Conservation (phyloP, 2,797 vertebrate genomes). For the Sus cebifrons region DNA sequence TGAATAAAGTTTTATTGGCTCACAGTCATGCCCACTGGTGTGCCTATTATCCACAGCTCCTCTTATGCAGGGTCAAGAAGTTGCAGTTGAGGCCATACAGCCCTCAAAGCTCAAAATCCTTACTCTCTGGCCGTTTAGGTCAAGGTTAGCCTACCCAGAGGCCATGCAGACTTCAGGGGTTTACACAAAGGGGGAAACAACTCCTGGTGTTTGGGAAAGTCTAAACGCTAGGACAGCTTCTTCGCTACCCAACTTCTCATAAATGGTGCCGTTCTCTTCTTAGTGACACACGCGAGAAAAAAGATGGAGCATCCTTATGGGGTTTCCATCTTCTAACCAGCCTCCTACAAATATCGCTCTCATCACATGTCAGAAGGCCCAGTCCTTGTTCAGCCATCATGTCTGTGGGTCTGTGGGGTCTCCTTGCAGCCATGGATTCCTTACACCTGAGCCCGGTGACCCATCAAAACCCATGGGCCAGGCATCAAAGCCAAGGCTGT, state of each 20-base stretch:
- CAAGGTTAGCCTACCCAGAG: neutral
- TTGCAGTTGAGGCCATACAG: no score
- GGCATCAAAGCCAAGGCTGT: neutral
- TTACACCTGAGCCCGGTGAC: neutral
- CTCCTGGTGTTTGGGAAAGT: neutral
- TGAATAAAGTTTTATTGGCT: neutral
- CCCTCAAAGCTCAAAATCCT: neutral
- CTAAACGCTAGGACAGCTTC: neutral
- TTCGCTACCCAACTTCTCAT: rapidly evolving
- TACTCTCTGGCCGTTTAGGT: neutral
- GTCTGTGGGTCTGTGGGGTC: neutral
- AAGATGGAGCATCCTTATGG: rapidly evolving
- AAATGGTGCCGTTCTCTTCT: neutral
- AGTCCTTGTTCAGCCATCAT: neutral
- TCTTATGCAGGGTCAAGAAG: no score
- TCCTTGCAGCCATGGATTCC: neutral
- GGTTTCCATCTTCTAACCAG: neutral
- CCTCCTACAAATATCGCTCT: neutral
- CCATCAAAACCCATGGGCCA: rapidly evolving
- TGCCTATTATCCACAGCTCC: rapidly evolving
- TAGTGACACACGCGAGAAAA: neutral
- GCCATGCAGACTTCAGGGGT: neutral
- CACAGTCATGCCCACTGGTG: no score
- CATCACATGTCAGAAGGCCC: no score
- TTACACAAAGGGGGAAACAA: neutral